Base-by-base conservation (phyloP, 1,140 invertebrate genomes). In the Galleria mellonella region DNA sequence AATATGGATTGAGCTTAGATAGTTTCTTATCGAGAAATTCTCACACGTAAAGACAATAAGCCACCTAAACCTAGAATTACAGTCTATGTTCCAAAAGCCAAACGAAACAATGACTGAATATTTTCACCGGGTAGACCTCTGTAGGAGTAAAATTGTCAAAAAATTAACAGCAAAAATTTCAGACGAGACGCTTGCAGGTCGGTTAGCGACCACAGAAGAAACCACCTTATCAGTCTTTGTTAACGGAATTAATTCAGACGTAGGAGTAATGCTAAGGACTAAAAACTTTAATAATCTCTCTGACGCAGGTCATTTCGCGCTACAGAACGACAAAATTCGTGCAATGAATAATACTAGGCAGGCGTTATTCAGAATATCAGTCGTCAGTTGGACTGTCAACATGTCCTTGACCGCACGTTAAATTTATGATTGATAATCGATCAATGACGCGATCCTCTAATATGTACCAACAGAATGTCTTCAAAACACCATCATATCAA, bases 41-140 rank as follows among this genome's bases (percentile, higher is more conserved):
- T 48, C 46, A 1, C 32, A 54, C 9, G 32, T 41, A 0, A 54
- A 54, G 42, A 54, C 51, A 2, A 35, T 48, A 15, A 3, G 37
- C 9, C 51, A 54, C 23, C 11, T 48, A 9, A 48, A 41, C 17
- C 12, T 54, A 9, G 46, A 54, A 33, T n/a, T 54, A n/a, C 46
- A 54, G 15, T 35, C 41, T 0, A 28, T 52, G 32, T 52, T 52
- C 7, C 41, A 47, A 42, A 45, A 38, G 32, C 32, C 35, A 0
- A 40, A 13, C 1, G 46, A 48, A 32, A 17, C 45, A 0, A 4
- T 49, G 0, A 48, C 37, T 2, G 36, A 54, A 23, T 54, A 54
- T 10, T 45, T 41, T 15, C 45, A 48, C 17, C 8, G 51, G 11
- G 46, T 54, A 0, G 42, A 54, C 14, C n/a, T 54, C 9, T 48